Base-by-base conservation (phyloP, 2,888 invertebrate genomes). In the Synergus umbraculus region DNA sequence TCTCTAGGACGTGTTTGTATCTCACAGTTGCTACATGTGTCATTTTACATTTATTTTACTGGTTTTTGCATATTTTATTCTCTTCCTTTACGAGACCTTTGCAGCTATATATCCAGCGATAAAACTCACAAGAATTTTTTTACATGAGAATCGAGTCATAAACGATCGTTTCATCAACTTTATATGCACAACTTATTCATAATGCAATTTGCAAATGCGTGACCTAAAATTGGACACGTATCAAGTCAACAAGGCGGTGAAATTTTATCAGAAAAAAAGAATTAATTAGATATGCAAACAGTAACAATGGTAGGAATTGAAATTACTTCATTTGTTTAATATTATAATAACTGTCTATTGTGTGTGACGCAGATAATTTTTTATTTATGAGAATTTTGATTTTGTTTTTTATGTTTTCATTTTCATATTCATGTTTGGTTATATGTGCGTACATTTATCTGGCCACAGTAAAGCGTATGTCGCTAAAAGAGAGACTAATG, bases 51-150 rank as follows among this genome's bases (percentile, higher is more conserved):
- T 44, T 66, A 76, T 73, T 79, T 73, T 29, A 29, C 46, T 46
- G 67, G 49, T 78, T 80, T 77, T 81, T 54, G 78, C 46, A 76
- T 79, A 41, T 81, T 65, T 76, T 79, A 46, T 69, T 54, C 22
- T 63, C 37, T 15, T 44, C n/a, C 22, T 60, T 29, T 29, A 60
- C 22, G 12, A 60, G 60, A 60, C 22, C 60, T 22, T 60, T 54
- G 54, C 54, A 4, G 9, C 8, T n/a, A 54, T n/a, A 54, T 54
- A n/a, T 9, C n/a, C 54, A 54, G n/a, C n/a, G 54, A 54, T 54
- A 54, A 54, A 54, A n/a, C 54, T 54, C 9, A 2, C 8, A 54
- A 18, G n/a, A 9, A 54, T 54, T n/a, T 54, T 54, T 18, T 54
- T n/a, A 8, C 54, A n/a, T 0, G n/a, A 54, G 9, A n/a, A n/a